Evolutionary conservation across 2,888 invertebrate species (phyloP), one percentile per base, ranked within the genome.

Genomic region (Andrena bicolor): DNA sequence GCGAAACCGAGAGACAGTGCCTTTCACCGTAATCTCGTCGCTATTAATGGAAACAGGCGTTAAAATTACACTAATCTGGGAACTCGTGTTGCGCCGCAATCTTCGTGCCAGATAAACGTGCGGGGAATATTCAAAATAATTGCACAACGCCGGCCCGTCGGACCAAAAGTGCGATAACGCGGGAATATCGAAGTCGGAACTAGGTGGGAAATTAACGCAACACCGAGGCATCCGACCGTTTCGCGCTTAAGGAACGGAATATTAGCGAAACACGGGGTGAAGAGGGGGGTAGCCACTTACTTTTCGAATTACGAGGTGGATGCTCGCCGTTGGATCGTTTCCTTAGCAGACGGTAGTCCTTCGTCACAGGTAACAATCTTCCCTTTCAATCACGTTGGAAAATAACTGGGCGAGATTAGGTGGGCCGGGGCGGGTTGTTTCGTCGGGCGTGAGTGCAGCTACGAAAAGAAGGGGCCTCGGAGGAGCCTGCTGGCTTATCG

Each of bases 241-340:
- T 20, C 51, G n/a, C 51, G 51, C 2, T 6, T 51, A 8, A 2
- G 6, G 58, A n/a, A 58, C 6, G 58, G 16, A 26, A 28, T 10
- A 61, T n/a, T 35, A 63, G 35, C 20, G 41, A 26, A 5, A 13
- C 35, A 6, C 63, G 35, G 3, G 26, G 4, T 1, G 23, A 20
- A 65, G 35, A 48, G 6, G 10, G 4, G 13, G 10, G 3, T n/a
- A 20, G 30, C n/a, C 64, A 28, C 80, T 65, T 77, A 80, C 80
- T 32, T 41, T 26, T 35, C 4, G 26, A 48, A 48, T 26, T 2
- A 35, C 32, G 26, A 61, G 23, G 26, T 23, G 2, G 16, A 0
- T 20, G 26, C 35, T 2, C 23, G 4, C 2, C 16, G 20, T 16
- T 30, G 20, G 16, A n/a, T 26, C 0, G 41, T 41, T 10, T 23